phyloP scores from a whole-genome alignment of 2,797 vertebrate genomes.

The Parauchenoglanis ngamensis region DNA sequence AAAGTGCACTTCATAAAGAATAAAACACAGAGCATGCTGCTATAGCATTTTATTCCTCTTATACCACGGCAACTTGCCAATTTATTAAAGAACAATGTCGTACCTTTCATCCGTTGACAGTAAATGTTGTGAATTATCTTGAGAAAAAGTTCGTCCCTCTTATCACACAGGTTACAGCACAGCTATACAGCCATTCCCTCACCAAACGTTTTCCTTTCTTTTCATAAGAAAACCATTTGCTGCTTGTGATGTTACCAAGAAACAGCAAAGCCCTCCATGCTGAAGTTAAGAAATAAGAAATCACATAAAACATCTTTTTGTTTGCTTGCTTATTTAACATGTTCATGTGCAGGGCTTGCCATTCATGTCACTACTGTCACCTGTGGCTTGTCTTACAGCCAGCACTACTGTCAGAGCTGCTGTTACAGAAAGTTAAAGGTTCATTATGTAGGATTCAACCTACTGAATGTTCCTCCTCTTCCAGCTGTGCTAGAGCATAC shows the following conservation, averaged over 20 bases:
- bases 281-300: too few species aligned
- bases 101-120: neutral
- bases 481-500: too few species aligned
- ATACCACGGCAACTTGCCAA: neutral
- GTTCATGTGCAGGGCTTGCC: neutral
- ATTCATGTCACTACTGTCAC: neutral
- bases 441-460: too few species aligned
- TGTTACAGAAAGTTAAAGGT: neutral
- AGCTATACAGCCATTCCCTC: neutral
- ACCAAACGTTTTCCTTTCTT: neutral
- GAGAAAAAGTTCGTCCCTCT: neutral
- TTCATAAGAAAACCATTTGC: neutral
- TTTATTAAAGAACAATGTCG: neutral
- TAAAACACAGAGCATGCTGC: neutral
- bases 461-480: too few species aligned
- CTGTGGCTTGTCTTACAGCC: neutral
- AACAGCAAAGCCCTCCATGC: neutral
- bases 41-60: neutral
- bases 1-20: neutral
- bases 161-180: neutral
- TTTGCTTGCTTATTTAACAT: too few species aligned
- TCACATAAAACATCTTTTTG: too few species aligned
- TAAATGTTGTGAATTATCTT: neutral
- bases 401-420: neutral
- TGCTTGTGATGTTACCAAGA: neutral